Percentiles rank a stretch among this genome's conserved stretches.
Conservation (phyloP, 2,113 vertebrate genomes). For the Excalfactoria chinensis region DNA sequence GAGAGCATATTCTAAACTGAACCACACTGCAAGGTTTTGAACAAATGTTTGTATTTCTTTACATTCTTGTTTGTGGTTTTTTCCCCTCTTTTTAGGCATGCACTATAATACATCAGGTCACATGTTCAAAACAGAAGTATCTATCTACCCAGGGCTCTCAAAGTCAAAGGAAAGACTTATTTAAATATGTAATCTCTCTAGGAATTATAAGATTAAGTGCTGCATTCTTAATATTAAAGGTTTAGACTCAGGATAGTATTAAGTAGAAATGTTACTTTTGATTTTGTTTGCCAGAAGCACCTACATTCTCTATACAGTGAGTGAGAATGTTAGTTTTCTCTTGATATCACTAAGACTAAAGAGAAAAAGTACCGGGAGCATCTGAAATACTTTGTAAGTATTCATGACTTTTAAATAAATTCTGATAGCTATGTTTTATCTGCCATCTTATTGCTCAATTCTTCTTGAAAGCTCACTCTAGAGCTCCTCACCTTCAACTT, state of each 20-base stretch:
- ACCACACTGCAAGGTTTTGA: fast-evolving
- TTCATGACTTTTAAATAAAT: background rate
- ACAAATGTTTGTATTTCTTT: background rate
- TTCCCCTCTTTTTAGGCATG: background rate
- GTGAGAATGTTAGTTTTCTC: background rate
- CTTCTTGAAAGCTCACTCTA: background rate
- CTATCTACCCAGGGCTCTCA: background rate
- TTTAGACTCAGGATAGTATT: background rate
- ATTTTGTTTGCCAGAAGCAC: background rate
- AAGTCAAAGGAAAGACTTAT: background rate
- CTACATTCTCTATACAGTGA: background rate
- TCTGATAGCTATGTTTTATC: background rate
- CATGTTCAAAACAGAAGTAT: background rate
- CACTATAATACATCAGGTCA: background rate
- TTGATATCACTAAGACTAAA: background rate
- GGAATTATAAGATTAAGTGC: background rate
- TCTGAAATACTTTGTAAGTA: background rate
- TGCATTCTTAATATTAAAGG: background rate
- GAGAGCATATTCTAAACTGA: background rate
- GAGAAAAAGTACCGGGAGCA: background rate
- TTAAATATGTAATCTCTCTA: background rate
- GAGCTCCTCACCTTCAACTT: background rate
- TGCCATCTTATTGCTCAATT: background rate
- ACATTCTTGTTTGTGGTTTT: background rate
- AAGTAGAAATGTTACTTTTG: background rate